Evolutionary conservation across 2,113 vertebrate genomes (phyloP), one percentile per base, ranked within the genome.

Genomic region (Pongo pygmaeus): DNA sequence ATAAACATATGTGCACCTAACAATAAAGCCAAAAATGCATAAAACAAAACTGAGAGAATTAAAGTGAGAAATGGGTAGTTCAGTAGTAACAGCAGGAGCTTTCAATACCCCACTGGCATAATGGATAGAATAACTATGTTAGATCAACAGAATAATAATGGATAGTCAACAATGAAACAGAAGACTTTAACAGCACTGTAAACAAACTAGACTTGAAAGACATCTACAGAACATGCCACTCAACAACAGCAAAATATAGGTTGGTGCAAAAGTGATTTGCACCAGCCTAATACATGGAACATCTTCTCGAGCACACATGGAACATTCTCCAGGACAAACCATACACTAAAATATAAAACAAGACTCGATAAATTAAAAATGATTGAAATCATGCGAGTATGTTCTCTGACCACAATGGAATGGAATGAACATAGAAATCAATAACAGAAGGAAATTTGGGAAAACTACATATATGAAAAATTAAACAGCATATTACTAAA

Each of bases 31-130:
- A 23, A 30, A 90, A 80, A 77, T 74, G 46, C 61, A 72, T 64
- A 84, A 94, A 96, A 67, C 81, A 75, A 92, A 95, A 92, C 4
- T 77, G 59, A 89, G 25, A 78, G 13, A 75, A 94, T 69, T 86
- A 5, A 94, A 92, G 48, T 22, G 6, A 92, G 6, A 94, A 95
- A 87, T 92, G 55, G 12, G 38, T n/a, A 57, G 48, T 46, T 92
- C 23, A 61, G 25, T 32, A 92, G 69, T 77, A 85, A 85, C 20
- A 64, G 25, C 72, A 55, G 70, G 72, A 64, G 30, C 81, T 46
- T 70, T 70, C n/a, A 89, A 13, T 72, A 38, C 18, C 4, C 50
- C 52, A 81, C 17, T 61, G 50, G 12, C 22, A 97, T 93, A 52
- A 50, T 23, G 46, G 38, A 83, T 48, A 80, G 9, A 79, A 80